These are phyloP conservation scores for Cylloceria caligata DNA, from an alignment of 2,888 invertebrate species.

Conservation along the genomic window DNA sequence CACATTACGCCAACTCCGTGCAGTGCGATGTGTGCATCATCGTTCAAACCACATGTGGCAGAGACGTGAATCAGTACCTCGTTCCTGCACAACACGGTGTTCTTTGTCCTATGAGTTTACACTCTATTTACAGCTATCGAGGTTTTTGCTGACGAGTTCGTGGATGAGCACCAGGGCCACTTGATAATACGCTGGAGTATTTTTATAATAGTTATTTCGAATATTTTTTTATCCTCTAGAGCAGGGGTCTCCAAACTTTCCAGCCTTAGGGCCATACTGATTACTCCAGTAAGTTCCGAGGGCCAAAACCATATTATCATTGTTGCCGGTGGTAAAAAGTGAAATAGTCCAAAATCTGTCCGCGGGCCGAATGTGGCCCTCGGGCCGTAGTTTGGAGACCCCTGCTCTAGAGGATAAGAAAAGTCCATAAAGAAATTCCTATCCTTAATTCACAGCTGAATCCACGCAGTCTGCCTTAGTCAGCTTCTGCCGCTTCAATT, in stretches of 20 bases:
- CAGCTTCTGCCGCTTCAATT: not conserved
- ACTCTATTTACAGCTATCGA: constrained; percentile 63
- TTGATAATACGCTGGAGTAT: constrained; percentile 1
- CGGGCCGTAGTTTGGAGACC: no score
- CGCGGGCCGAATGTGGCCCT: no score
- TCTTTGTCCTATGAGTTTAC: constrained; percentile 64
- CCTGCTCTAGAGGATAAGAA: constrained; percentile 17
- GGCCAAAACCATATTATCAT: no score
- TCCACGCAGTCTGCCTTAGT: not conserved
- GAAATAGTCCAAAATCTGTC: no score
- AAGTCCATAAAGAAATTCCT: constrained; percentile 1
- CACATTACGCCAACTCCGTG: constrained; percentile 12
- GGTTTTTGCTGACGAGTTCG: constrained; percentile 44
- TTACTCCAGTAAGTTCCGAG: no score
- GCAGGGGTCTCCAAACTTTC: no score
- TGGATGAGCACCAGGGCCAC: constrained; percentile 14
- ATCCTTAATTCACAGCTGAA: constrained; percentile 6
- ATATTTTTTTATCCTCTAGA: no score
- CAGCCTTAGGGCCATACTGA: no score
- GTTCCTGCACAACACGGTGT: constrained; percentile 41
- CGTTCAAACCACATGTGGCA: constrained; percentile 61
- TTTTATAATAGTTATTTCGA: no score
- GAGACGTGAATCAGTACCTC: constrained; percentile 61
- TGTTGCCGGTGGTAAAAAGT: no score
- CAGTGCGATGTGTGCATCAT: constrained; percentile 55